Percentiles rank a stretch among this genome's conserved stretches.
These are phyloP conservation scores for Platycheirus albimanus DNA, from an alignment of 2,888 invertebrate genomes.

Conservation along the genomic window DNA sequence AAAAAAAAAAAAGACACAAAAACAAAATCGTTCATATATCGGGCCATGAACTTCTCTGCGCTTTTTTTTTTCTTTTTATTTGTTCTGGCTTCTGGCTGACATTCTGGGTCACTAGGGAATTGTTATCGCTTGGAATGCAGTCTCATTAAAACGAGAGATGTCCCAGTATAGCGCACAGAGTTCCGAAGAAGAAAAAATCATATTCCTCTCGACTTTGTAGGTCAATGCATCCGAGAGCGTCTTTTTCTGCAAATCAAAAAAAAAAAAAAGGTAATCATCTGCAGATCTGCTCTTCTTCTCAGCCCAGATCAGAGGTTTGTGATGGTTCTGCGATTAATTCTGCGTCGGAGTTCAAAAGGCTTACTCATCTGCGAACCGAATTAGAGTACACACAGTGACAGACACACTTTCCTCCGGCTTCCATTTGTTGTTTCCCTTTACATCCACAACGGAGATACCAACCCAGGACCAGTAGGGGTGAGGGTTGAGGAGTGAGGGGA, in stretches of 20 bases:
- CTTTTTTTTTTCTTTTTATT: neutral
- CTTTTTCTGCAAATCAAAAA: neutral
- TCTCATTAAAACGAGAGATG: constrained; percentile 8
- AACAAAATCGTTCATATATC: neutral
- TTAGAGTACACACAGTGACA: constrained; percentile 19
- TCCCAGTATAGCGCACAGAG: neutral
- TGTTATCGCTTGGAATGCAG: constrained; percentile 16
- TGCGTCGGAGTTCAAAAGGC: constrained; percentile 34
- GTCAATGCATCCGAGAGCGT: constrained; percentile 37
- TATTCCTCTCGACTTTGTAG: constrained; percentile 23
- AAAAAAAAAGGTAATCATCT: constrained; percentile 37
- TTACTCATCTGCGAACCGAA: constrained; percentile 54
- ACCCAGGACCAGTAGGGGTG: too few species aligned
- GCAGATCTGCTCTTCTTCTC: neutral
- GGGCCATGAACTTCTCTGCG: constrained; percentile 41
- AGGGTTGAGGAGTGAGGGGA: too few species aligned
- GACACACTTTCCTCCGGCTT: constrained; percentile 17
- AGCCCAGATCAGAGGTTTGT: constrained; percentile 18
- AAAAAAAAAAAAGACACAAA: neutral
- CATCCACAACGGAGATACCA: neutral
- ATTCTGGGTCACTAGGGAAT: constrained; percentile 38
- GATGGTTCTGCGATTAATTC: constrained; percentile 33
- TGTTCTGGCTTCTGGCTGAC: too few species aligned
- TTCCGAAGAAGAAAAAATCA: neutral
- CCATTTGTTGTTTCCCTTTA: neutral